Conservation (phyloP, 2,113 vertebrate species). For the Cathartes aura region DNA sequence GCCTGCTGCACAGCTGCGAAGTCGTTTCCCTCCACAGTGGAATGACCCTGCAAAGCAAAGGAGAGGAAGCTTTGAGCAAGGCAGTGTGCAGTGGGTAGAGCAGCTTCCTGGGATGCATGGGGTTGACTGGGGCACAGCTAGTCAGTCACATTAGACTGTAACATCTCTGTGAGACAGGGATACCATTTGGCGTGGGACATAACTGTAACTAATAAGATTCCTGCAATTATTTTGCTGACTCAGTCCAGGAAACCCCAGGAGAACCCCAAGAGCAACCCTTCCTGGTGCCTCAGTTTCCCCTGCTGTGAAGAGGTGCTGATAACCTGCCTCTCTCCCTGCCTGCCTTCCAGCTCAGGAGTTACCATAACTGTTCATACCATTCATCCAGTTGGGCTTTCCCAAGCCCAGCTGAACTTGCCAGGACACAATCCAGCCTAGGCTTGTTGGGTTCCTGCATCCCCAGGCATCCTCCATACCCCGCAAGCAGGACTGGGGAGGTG, state of each 20-base stretch:
- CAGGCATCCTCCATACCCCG: neutral
- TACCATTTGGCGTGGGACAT: neutral
- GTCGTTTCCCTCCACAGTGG: neutral
- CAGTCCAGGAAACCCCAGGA: neutral
- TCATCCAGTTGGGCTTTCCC: neutral
- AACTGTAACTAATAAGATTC: rapidly evolving
- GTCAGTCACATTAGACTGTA: neutral
- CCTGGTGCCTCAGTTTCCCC: neutral
- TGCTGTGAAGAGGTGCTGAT: neutral
- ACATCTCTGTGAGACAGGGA: neutral
- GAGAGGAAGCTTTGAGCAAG: neutral
- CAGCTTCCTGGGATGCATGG: neutral
- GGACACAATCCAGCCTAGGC: neutral
- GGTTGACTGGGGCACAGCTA: neutral
- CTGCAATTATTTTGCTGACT: neutral
- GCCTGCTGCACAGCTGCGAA: neutral
- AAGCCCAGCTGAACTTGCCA: neutral
- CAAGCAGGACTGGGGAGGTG: neutral
- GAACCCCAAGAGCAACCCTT: neutral
- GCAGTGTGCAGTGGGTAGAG: rapidly evolving
- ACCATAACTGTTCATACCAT: neutral
- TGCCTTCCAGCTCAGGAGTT: neutral
- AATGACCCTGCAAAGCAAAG: neutral
- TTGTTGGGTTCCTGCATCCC: neutral
- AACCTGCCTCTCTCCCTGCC: neutral